These are phyloP conservation scores for Mythimna loreyi DNA, from an alignment of 2,888 invertebrate species.

Conservation along the genomic window DNA sequence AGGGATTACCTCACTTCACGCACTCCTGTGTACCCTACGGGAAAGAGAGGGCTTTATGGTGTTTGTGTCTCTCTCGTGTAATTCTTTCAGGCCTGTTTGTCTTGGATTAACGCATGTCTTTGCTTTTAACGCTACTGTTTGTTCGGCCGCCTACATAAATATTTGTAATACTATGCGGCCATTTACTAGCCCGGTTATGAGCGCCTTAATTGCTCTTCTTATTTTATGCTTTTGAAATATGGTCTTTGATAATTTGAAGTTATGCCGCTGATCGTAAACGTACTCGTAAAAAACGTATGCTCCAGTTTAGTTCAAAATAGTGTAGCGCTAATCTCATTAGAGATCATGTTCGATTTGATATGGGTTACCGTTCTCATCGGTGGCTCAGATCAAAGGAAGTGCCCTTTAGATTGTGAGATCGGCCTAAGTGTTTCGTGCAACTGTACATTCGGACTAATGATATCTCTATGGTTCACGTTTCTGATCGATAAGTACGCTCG, in stretches of 20 bases:
- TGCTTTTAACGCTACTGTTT: constrained; percentile 89
- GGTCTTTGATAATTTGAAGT: constrained; percentile 80
- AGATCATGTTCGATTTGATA: constrained; percentile 79
- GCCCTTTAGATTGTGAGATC: constrained; percentile 78
- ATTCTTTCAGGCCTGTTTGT: constrained; percentile 88
- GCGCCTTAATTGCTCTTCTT: constrained; percentile 86
- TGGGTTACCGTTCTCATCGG: constrained; percentile 75
- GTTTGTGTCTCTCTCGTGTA: constrained; percentile 85
- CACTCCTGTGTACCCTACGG: constrained; percentile 80
- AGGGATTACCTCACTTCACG: constrained; percentile 86
- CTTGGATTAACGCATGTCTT: constrained; percentile 89
- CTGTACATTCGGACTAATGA: constrained; percentile 85
- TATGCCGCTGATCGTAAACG: constrained; percentile 81
- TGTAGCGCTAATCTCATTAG: constrained; percentile 77
- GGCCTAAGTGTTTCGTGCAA: constrained; percentile 82
- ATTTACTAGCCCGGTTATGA: constrained; percentile 84
- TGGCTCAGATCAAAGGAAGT: constrained; percentile 77
- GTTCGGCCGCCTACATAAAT: constrained; percentile 84
- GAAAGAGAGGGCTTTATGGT: constrained; percentile 78
- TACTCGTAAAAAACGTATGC: constrained; percentile 73
- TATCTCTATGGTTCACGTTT: constrained; percentile 88
- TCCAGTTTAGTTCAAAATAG: constrained; percentile 74
- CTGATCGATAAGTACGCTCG: constrained; percentile 83
- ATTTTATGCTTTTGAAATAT: constrained; percentile 85
- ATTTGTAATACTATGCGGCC: constrained; percentile 84